These are phyloP conservation scores for Pygoscelis adeliae DNA, from an alignment of 2,113 vertebrate species.

Conservation along the genomic window DNA sequence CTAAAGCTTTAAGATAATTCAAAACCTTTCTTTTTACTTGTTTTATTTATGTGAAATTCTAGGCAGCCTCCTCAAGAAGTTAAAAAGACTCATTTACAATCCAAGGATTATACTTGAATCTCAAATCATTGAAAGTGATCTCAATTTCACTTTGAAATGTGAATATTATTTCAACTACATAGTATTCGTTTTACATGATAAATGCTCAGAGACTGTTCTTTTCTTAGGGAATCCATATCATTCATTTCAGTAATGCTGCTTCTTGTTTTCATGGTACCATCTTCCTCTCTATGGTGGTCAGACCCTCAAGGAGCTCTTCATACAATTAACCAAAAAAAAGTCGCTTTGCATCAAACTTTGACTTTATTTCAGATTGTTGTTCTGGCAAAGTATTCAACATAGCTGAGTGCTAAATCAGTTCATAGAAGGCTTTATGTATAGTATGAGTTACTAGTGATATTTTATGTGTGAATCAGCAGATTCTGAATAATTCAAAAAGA, in stretches of 20 bases:
- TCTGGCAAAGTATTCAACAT: not conserved
- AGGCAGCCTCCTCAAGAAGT: not conserved
- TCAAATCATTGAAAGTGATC: not conserved
- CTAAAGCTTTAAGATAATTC: not conserved
- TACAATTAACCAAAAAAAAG: not conserved
- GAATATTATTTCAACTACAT: not conserved
- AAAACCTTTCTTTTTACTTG: not conserved
- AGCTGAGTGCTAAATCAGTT: not conserved
- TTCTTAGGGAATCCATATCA: not conserved
- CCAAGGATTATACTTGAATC: not conserved
- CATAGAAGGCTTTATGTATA: not conserved
- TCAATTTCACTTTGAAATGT: not conserved
- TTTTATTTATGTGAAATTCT: not conserved
- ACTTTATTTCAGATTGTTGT: not conserved
- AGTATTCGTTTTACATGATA: not conserved
- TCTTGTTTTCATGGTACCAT: not conserved
- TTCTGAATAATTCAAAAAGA: not conserved
- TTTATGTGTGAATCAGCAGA: conserved; percentile 34
- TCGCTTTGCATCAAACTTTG: not conserved
- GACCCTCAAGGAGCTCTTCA: not conserved
- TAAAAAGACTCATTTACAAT: not conserved
- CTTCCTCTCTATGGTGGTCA: not conserved
- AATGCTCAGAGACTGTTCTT: not conserved
- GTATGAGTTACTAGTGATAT: not conserved
- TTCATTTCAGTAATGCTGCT: not conserved